A percentile compares a stretch with the other conserved stretches of the same genome.
These are phyloP conservation scores for Merops nubicus DNA, from an alignment of 2,113 vertebrate genomes.

Conservation along the genomic window DNA sequence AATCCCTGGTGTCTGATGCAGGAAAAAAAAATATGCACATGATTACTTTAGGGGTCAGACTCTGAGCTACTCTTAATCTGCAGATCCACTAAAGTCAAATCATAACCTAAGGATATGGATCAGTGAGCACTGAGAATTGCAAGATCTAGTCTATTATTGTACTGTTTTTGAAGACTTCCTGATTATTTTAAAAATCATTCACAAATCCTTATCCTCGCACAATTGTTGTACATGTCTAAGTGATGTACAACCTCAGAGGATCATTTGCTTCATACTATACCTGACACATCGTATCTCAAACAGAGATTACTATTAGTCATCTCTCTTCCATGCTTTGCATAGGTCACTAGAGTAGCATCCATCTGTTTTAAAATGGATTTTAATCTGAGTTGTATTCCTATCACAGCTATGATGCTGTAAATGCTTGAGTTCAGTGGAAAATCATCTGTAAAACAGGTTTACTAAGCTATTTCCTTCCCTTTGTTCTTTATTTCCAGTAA, in stretches of 20 bases:
- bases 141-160: not conserved
- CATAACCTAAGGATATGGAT: not conserved
- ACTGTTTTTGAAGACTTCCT: not conserved
- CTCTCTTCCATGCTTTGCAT: not conserved
- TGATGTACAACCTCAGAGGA: not conserved
- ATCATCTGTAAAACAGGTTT: not conserved
- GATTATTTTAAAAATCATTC: not conserved
- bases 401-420: not conserved
- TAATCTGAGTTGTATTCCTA: not conserved
- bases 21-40: accelerated
- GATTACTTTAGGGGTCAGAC: not conserved
- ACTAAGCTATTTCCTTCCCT: not conserved
- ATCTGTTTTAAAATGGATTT: not conserved
- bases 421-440: not conserved
- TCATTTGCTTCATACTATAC: not conserved
- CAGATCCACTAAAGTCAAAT: not conserved
- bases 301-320: not conserved
- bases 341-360: conserved; percentile 6
- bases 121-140: not conserved
- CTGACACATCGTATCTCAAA: conserved; percentile 37
- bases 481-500: not conserved
- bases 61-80: not conserved
- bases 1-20: not conserved
- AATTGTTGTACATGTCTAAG: not conserved
- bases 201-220: not conserved